A percentile compares a stretch with the other conserved stretches of the same genome.
phyloP scores from a whole-genome alignment of 2,797 vertebrate species.

The Cyclopterus lumpus region DNA sequence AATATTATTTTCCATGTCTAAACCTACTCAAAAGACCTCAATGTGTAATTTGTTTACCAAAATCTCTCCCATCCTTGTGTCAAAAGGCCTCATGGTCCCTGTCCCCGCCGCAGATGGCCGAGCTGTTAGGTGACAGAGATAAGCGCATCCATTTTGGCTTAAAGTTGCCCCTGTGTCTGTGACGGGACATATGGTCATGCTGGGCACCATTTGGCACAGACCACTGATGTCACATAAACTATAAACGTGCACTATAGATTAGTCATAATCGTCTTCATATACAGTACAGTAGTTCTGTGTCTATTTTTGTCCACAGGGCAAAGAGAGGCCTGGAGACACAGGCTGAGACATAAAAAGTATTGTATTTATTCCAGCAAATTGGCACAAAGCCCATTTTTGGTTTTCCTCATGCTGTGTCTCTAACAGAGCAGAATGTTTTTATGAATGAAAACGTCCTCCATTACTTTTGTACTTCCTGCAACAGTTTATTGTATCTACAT shows the following conservation, averaged over 20 bases:
- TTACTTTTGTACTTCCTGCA: constrained; percentile 22
- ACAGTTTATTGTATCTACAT: background rate
- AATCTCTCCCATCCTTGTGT: constrained; percentile 60
- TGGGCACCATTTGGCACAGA: constrained; percentile 80
- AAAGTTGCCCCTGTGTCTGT: constrained; percentile 70
- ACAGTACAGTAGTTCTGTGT: constrained; percentile 62
- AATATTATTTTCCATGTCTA: constrained; percentile 5
- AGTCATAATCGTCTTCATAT: constrained; percentile 55
- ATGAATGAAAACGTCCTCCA: constrained; percentile 25
- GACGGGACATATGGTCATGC: constrained; percentile 84
- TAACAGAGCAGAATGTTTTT: constrained; percentile 15
- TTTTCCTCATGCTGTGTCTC: constrained; percentile 40
- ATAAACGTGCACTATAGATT: constrained; percentile 76
- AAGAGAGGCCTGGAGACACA: constrained; percentile 55
- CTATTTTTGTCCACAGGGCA: constrained; percentile 66
- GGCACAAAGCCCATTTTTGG: constrained; percentile 30
- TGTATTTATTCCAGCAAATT: constrained; percentile 38
- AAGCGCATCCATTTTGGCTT: constrained; percentile 80
- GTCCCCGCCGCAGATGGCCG: constrained; percentile 80
- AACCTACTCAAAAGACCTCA: constrained; percentile 19
- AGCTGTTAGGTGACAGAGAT: constrained; percentile 80
- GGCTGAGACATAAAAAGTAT: constrained; percentile 51
- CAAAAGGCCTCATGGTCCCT: constrained; percentile 57
- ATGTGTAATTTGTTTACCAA: constrained; percentile 53
- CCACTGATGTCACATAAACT: constrained; percentile 72